Evolutionary conservation across 2,888 invertebrate species (phyloP).

Genomic region (Dyspetes luteomarginatus): DNA sequence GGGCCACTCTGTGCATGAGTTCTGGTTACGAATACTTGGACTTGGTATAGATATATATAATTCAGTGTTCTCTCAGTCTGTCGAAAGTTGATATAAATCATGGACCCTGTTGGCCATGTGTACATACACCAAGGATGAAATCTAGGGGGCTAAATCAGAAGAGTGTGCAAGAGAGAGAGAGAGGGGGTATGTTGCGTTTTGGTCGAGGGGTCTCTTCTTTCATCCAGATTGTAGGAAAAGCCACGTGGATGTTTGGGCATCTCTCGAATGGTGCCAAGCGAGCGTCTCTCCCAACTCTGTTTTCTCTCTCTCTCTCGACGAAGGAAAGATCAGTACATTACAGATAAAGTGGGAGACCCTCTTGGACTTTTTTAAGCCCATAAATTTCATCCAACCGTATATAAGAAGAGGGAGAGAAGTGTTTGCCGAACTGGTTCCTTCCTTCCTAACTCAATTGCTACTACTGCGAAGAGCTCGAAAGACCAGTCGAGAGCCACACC

Average conservation of each 20-base stretch:
- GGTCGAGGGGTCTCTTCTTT: constrained; percentile 48
- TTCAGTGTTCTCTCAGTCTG: constrained; percentile 25
- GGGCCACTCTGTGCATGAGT: constrained; percentile 61
- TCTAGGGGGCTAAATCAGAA: not conserved
- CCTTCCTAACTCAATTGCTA: constrained; percentile 84
- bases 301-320: constrained; percentile 70
- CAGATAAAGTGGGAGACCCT: constrained; percentile 81
- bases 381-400: constrained; percentile 77
- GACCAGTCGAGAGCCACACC: constrained; percentile 50
- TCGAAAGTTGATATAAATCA: constrained; percentile 78
- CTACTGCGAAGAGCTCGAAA: constrained; percentile 62
- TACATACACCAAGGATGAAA: constrained; percentile 62
- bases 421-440: constrained; percentile 84
- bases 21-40: constrained; percentile 46
- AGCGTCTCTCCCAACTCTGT: constrained; percentile 45
- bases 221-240: constrained; percentile 64
- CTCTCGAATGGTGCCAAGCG: constrained; percentile 56
- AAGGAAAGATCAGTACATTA: constrained; percentile 83
- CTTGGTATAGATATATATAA: constrained; percentile 5
- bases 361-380: constrained; percentile 83
- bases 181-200: constrained; percentile 66
- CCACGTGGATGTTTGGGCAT: constrained; percentile 57
- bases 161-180: constrained; percentile 7
- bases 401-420: constrained; percentile 74
- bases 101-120: constrained; percentile 71